phyloP scores from a whole-genome alignment of 2,888 invertebrate species.

The Xylophagus ater region DNA sequence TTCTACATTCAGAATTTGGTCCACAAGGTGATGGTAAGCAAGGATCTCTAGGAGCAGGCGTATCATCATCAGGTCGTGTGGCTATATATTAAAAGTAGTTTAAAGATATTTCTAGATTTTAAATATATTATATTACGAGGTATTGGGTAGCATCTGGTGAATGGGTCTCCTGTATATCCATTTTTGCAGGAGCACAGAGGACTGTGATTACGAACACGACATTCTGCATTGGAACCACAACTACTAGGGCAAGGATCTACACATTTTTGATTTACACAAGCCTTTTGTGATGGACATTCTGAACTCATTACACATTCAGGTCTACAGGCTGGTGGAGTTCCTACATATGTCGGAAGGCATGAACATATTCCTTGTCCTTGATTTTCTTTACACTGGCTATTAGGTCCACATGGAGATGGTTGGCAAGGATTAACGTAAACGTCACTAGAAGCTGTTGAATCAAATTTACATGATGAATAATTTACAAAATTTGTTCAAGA shows the following conservation, averaged over 20 bases:
- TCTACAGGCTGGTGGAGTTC: conserved; percentile 62
- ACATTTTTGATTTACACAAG: conserved; percentile 63
- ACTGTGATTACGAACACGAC: conserved; percentile 57
- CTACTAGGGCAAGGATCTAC: conserved; percentile 63
- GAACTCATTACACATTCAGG: conserved; percentile 66
- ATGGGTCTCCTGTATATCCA: conserved; percentile 64
- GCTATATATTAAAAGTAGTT: no score
- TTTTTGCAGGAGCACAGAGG: conserved; percentile 55
- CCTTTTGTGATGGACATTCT: conserved; percentile 57
- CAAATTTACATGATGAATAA: no score
- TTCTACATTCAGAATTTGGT: conserved; percentile 51
- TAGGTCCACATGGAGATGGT: conserved; percentile 59
- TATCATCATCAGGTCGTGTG: no score
- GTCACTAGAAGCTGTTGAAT: conserved; percentile 8
- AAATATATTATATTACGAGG: no score
- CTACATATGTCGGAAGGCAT: conserved; percentile 56
- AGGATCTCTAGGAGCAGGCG: conserved; percentile 45
- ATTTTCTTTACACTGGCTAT: conserved; percentile 57
- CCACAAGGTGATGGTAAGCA: conserved; percentile 60
- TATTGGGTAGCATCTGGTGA: conserved; percentile 47
- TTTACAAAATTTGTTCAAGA: no score
- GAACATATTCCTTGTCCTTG: conserved; percentile 60
- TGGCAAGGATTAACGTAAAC: conserved; percentile 42
- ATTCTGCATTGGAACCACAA: conserved; percentile 59
- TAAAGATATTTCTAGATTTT: no score